Base-by-base conservation (phyloP, 2,888 invertebrate genomes). In the Agrochola lychnidis region DNA sequence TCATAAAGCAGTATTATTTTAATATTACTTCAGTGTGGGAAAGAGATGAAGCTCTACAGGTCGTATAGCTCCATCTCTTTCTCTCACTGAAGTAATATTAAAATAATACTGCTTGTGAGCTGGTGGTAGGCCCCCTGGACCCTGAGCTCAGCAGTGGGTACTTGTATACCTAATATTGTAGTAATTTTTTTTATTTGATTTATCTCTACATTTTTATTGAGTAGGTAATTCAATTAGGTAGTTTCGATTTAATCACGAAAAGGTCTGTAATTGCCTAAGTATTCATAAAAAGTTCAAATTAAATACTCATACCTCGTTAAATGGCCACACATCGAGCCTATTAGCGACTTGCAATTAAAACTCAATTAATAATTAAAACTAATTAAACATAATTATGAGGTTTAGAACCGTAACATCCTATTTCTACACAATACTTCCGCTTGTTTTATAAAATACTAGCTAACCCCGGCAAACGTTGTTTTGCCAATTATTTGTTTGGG, bases 361-460 rank as follows among this genome's bases (percentile, higher is more conserved):
- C 4, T 30, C n/a, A 70, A 79, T 73, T 73, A 57, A 53, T 56
- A 2, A 62, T 56, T 64, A 10, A 30, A 42, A 57, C n/a, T 69
- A 45, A 56, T 67, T 74, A n/a, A 57, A 61, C 16, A 69, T 66
- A 59, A 66, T 30, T 56, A 48, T 64, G 22, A 66, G 53, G 30
- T 53, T 57, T 36, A 36, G 25, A 56, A 82, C 77, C 56, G 73
- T 56, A 64, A 77, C 53, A 79, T 75, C 69, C 84, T 62, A 66
- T 80, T 80, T 76, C 22, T 62, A 61, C 68, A 70, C n/a, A 67
- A 51, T 73, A 72, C 69, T 72, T 79, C 84, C 68, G 48, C 30
- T 53, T 12, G 10, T 57, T 80, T 53, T 48, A 64, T 73, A 61
- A 53, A 62, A 64, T 71, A 69, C n/a, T n/a, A n/a, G n/a, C n/a